Evolutionary conservation across 2,113 vertebrate genomes (phyloP), one percentile per base, ranked within the genome.

Genomic region (Rhinolophus ferrumequinum): DNA sequence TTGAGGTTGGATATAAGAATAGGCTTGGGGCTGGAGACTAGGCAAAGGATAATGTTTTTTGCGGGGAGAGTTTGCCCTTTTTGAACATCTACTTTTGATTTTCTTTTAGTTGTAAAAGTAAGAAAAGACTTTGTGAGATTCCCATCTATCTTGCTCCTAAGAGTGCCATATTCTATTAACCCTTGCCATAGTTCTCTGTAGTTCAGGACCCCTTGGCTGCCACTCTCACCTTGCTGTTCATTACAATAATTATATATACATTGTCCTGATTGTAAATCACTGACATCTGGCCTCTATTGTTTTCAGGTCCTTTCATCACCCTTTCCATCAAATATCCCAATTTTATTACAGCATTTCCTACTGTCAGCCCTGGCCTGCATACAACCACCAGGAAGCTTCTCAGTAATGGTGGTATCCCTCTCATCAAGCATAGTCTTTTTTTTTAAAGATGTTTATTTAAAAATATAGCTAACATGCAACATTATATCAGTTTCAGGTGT

Each of bases 281-380:
- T 95, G 41, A 50, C 60, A 92, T 88, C 54, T 90, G 67, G 24
- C 18, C 50, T 95, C 47, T 72, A 79, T 88, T 94, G 94, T 77
- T 93, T 89, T 67, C 47, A 93, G 67, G 89, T 92, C 82, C 60
- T 95, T 38, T 92, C 60, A 66, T 85, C 56, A 60, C 66, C 47
- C 96, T 91, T 92, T 80, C 62, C 85, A 83, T 82, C 54, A 96
- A 95, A 82, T 92, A 95, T 41, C 30, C 41, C 28, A 19, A 38
- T 92, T 95, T 88, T 92, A 77, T 77, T 84, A 56, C 0, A 56
- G 66, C 47, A 73, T 92, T 88, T 94, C 47, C 77, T 93, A 95
- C n/a, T 69, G 24, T 87, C 70, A 56, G 3, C 44, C 26, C 44
- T 90, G 58, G 38, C 88, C 60, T 93, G 15, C 26, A 50, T 14